Conservation (phyloP, 2,888 invertebrate species). For the Torymus texanus region DNA sequence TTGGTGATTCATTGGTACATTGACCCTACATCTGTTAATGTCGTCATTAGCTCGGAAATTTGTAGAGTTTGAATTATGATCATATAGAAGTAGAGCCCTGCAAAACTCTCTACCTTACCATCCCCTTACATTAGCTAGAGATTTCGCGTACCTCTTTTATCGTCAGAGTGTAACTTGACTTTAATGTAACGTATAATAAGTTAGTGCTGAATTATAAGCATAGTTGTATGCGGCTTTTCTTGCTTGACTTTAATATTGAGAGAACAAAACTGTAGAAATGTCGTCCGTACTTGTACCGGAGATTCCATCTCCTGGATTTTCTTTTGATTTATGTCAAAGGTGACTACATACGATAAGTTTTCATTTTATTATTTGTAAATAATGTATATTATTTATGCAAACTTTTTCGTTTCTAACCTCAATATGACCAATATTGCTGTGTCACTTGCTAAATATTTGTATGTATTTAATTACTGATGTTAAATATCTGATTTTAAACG, state of each 20-base stretch:
- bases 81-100: too few relatives aligned
- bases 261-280: constrained; percentile 75
- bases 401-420: constrained; percentile 64
- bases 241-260: not conserved
- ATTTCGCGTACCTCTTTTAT: too few relatives aligned
- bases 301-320: constrained; percentile 85
- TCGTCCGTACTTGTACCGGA: constrained; percentile 83
- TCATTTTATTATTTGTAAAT: not conserved
- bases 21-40: too few relatives aligned
- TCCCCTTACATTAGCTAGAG: too few relatives aligned
- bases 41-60: too few relatives aligned
- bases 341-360: constrained; percentile 70
- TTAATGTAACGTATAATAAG: too few relatives aligned
- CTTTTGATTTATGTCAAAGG: constrained; percentile 90
- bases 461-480: constrained; percentile 31
- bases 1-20: too few relatives aligned
- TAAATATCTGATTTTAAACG: constrained; percentile 33
- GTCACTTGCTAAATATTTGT: constrained; percentile 65
- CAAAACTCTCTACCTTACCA: too few relatives aligned
- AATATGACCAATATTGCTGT: constrained; percentile 67
- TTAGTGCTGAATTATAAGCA: too few relatives aligned
- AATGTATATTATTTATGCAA: not conserved
- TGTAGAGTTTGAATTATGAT: too few relatives aligned
- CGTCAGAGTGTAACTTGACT: too few relatives aligned
- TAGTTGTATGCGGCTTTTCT: too few relatives aligned